Evolutionary conservation across 2,888 invertebrate genomes (phyloP).

Genomic region (Apamea sordens): DNA sequence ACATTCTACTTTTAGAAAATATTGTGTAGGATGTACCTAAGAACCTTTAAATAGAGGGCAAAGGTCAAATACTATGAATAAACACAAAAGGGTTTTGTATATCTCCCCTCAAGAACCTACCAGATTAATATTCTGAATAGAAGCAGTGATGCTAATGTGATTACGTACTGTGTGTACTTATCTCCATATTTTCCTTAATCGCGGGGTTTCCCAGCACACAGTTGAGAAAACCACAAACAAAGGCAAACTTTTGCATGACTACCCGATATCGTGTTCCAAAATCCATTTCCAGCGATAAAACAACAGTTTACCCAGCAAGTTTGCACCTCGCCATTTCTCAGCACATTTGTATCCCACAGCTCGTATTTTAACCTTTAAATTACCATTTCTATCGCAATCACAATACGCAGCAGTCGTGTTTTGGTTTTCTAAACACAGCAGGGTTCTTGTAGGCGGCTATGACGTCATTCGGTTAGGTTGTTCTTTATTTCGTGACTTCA

Average conservation of each 20-base stretch:
- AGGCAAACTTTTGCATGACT: constrained; percentile 28
- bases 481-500: constrained; percentile 40
- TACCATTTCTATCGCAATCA: constrained; percentile 62
- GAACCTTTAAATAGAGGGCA: constrained; percentile 1
- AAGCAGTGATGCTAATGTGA: constrained; percentile 3
- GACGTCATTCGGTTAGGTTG: constrained; percentile 53
- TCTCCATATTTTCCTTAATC: constrained; percentile 46
- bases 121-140: constrained; percentile 11
- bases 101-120: neutral
- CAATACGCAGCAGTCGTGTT: constrained; percentile 60
- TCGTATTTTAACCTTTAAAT: constrained; percentile 60
- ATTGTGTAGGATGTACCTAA: neutral
- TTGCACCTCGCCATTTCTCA: constrained; percentile 48
- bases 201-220: constrained; percentile 34
- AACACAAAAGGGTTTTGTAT: constrained; percentile 17
- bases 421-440: constrained; percentile 48
- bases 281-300: constrained; percentile 41
- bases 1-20: neutral
- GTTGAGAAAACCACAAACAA: constrained; percentile 31
- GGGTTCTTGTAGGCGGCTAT: constrained; percentile 51
- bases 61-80: constrained; percentile 28
- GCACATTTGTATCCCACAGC: constrained; percentile 44
- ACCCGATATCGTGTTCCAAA: constrained; percentile 12
- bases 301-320: constrained; percentile 44
- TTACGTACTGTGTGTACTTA: neutral